phyloP scores from a whole-genome alignment of 2,113 vertebrate genomes.

The Edolisoma coerulescens region DNA sequence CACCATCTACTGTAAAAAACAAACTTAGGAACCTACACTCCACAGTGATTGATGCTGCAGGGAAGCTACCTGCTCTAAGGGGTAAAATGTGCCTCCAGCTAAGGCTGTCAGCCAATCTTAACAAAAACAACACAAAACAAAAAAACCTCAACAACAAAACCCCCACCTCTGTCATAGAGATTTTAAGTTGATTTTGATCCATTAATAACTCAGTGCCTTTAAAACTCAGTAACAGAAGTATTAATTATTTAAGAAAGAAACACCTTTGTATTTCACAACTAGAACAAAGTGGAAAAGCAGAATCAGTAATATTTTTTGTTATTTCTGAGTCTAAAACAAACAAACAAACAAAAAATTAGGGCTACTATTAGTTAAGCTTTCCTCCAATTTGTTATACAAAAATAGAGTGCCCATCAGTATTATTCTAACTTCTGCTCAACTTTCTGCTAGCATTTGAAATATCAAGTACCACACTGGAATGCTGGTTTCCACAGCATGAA shows the following conservation, averaged over 20 bases:
- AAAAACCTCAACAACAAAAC: background rate
- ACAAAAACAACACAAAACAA: background rate
- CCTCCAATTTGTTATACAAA: background rate
- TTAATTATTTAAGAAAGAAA: background rate
- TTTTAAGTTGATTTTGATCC: background rate
- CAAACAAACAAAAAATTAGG: background rate
- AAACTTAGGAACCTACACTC: background rate
- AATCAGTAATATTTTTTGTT: background rate
- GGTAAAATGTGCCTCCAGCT: background rate
- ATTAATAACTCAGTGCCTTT: background rate
- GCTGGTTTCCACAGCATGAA: slow-evolving; percentile 46
- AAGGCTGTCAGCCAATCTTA: background rate
- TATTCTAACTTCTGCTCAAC: slow-evolving; percentile 32
- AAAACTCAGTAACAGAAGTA: background rate
- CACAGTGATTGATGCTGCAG: background rate
- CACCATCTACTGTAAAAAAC: background rate
- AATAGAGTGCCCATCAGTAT: background rate
- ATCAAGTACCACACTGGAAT: slow-evolving; percentile 15
- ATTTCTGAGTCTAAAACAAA: background rate
- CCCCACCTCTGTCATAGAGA: background rate
- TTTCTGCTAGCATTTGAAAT: slow-evolving; percentile 38
- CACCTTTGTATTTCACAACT: background rate
- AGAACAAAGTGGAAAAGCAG: background rate
- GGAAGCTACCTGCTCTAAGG: background rate
- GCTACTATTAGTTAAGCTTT: background rate